phyloP scores from a whole-genome alignment of 2,113 vertebrate species.

The Cinclus mexicanus region DNA sequence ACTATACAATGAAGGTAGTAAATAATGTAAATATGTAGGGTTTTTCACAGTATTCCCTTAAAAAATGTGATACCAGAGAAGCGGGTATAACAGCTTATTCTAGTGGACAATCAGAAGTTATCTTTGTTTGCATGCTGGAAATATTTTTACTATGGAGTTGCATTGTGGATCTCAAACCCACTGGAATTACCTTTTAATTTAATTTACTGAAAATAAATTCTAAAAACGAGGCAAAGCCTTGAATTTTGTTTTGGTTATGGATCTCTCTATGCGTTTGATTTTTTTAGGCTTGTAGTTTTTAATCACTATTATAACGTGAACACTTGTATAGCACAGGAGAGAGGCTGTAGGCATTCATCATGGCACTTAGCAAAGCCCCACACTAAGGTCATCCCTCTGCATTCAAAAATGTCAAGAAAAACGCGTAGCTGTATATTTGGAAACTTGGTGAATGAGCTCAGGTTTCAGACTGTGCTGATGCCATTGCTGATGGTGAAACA shows the following conservation, averaged over 20 bases:
- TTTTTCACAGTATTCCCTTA: background rate
- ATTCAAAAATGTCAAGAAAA: background rate
- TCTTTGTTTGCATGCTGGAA: background rate
- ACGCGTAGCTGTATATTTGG: background rate
- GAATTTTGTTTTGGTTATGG: background rate
- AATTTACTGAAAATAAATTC: background rate
- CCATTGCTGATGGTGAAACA: fast-evolving
- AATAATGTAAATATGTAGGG: background rate
- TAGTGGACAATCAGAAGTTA: background rate
- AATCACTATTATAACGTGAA: fast-evolving
- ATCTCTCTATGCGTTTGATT: background rate
- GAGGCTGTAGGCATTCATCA: fast-evolving
- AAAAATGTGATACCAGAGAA: background rate
- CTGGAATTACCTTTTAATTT: background rate
- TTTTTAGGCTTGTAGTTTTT: background rate
- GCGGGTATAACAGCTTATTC: background rate
- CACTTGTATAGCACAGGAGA: fast-evolving
- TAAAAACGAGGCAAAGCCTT: background rate
- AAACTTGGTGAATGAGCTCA: background rate
- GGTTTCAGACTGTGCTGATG: background rate
- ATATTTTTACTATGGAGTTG: background rate
- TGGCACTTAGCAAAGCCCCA: background rate
- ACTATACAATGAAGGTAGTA: background rate
- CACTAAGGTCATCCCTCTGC: background rate
- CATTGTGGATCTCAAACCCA: background rate